phyloP scores from a whole-genome alignment of 2,797 vertebrate genomes.

The Microhierax caerulescens region DNA sequence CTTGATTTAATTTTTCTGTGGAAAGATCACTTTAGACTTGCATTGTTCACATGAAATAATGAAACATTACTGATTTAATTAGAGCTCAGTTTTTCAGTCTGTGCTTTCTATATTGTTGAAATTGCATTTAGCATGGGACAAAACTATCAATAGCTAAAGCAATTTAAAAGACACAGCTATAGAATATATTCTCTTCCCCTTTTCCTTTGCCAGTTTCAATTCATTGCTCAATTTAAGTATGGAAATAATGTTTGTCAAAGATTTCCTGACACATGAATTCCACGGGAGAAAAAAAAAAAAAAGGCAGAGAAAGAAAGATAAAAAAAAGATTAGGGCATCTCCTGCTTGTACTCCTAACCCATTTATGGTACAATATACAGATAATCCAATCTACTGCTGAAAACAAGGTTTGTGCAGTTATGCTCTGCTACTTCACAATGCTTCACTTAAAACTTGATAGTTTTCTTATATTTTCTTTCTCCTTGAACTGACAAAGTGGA shows the following conservation, averaged over 20 bases:
- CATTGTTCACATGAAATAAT: slow-evolving; percentile 70
- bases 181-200: slow-evolving; percentile 14
- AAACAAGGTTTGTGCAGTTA: slow-evolving; percentile 62
- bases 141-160: slow-evolving; percentile 65
- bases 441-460: slow-evolving; percentile 51
- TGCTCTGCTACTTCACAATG: slow-evolving; percentile 9
- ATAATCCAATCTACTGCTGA: slow-evolving; percentile 65
- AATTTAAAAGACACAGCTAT: slow-evolving; percentile 59
- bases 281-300: background rate
- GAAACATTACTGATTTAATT: slow-evolving; percentile 74
- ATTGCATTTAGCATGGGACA: slow-evolving; percentile 68
- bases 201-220: slow-evolving; percentile 57
- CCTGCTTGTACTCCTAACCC: slow-evolving; percentile 63
- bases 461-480: slow-evolving; percentile 64
- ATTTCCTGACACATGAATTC: slow-evolving; percentile 62
- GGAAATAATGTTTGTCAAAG: slow-evolving; percentile 71
- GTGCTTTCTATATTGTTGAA: slow-evolving; percentile 38
- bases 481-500: slow-evolving; percentile 21
- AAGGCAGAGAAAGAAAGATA: background rate
- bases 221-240: slow-evolving; percentile 68
- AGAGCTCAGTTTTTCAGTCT: slow-evolving; percentile 60
- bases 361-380: slow-evolving; percentile 64
- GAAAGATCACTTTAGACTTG: slow-evolving; percentile 48
- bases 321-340: slow-evolving; percentile 22
- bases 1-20: slow-evolving; percentile 69